Evolutionary conservation across 1,140 invertebrate genomes (phyloP).

Genomic region (Ectropis grisescens): DNA sequence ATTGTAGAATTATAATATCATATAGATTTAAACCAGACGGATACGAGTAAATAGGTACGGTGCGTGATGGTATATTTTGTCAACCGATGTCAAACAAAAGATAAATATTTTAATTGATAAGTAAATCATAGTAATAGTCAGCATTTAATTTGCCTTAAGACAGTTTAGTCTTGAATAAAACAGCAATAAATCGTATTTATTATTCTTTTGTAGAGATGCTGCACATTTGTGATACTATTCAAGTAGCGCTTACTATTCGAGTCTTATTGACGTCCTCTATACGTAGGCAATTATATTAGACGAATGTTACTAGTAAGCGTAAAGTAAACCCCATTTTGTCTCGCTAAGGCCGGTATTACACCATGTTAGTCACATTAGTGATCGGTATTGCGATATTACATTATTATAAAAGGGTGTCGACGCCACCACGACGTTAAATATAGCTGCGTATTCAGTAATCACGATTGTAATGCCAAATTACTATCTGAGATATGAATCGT

Average conservation of each 20-base stretch:
- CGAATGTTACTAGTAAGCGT: conserved; percentile 56
- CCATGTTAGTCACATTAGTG: conserved; percentile 2
- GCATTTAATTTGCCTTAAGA: conserved; percentile 57
- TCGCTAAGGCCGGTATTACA: conserved; percentile 14
- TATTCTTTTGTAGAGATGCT: conserved; percentile 47
- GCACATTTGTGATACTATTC: conserved; percentile 60
- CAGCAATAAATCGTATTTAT: conserved; percentile 62
- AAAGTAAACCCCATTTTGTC: conserved; percentile 50
- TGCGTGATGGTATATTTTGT: no score
- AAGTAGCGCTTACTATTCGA: conserved; percentile 50
- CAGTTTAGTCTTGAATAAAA: conserved; percentile 38
- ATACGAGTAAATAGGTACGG: no score
- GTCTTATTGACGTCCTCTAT: conserved; percentile 55
- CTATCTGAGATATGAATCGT: no score
- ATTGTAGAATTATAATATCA: no score
- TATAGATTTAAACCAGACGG: no score
- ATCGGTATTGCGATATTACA: conserved; percentile 2
- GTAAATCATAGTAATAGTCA: conserved; percentile 15
- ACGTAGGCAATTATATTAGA: conserved; percentile 63
- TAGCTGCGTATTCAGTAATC: no score
- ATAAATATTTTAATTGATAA: no score
- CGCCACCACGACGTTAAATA: conserved; percentile 3
- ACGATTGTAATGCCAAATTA: no score
- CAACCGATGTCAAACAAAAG: no score
- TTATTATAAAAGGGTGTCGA: no score